phyloP scores from a whole-genome alignment of 2,888 invertebrate genomes.

The Nebria brevicollis region DNA sequence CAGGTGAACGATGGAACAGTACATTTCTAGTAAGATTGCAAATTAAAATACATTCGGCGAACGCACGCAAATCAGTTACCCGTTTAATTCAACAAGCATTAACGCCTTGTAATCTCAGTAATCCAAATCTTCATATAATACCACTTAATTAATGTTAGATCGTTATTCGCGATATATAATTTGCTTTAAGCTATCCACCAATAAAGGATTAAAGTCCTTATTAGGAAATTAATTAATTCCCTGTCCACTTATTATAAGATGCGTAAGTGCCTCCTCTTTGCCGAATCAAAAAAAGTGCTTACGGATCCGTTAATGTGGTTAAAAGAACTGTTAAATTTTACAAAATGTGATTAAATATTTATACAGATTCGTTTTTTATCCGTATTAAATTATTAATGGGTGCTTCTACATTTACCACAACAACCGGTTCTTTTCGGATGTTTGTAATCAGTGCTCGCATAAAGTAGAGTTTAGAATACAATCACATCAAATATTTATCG shows the following conservation, averaged over 20 bases:
- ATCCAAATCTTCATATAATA: slow-evolving; percentile 44
- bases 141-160: slow-evolving; percentile 36
- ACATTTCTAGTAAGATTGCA: not conserved
- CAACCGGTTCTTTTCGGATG: not conserved
- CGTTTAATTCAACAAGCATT: slow-evolving; percentile 36
- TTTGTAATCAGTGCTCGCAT: not conserved
- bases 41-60: slow-evolving; percentile 7
- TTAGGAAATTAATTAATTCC: slow-evolving; percentile 44
- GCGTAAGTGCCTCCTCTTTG: not conserved
- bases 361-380: slow-evolving; percentile 4
- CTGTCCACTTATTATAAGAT: not conserved
- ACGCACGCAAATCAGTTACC: slow-evolving; percentile 19
- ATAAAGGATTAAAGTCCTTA: slow-evolving; percentile 46
- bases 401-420: not conserved
- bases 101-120: slow-evolving; percentile 34
- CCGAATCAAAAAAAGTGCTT: slow-evolving; percentile 5
- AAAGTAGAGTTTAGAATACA: not conserved
- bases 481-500: not conserved
- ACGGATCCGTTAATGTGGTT: slow-evolving; percentile 31
- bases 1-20: not conserved
- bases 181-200: slow-evolving; percentile 45
- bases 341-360: slow-evolving; percentile 42
- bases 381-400: not conserved
- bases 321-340: slow-evolving; percentile 26
- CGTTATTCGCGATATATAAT: slow-evolving; percentile 43